Conservation (phyloP, 2,113 vertebrate genomes). For the Archilochus colubris region DNA sequence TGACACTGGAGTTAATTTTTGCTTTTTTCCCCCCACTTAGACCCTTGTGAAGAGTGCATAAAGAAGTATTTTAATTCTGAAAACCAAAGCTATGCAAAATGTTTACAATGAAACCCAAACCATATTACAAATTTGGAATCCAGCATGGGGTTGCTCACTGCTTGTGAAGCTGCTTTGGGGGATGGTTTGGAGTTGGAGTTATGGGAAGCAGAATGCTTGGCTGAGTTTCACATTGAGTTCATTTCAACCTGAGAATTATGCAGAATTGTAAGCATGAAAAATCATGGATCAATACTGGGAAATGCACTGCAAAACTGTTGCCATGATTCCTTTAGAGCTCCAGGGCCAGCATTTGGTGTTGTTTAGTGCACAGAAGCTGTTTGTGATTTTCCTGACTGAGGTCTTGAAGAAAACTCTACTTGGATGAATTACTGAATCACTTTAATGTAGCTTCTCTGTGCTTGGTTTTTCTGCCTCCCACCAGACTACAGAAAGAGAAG, state of each 20-base stretch:
- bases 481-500: not conserved
- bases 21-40: not conserved
- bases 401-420: not conserved
- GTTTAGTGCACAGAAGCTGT: constrained; percentile 32
- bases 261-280: constrained; percentile 29
- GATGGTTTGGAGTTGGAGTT: not conserved
- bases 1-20: not conserved
- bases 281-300: constrained; percentile 34
- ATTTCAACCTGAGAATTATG: constrained; percentile 43
- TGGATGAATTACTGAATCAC: not conserved
- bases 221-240: constrained; percentile 5
- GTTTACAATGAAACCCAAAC: constrained; percentile 29
- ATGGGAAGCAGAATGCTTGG: constrained; percentile 9
- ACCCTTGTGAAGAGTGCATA: not conserved
- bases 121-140: constrained; percentile 14
- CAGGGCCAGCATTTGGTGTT: constrained; percentile 45
- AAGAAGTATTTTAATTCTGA: constrained; percentile 9
- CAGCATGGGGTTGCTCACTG: not conserved
- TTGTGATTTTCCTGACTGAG: constrained; percentile 42
- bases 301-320: constrained; percentile 20
- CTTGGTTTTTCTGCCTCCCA: not conserved
- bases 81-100: not conserved
- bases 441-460: not conserved
- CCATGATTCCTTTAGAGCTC: constrained; percentile 24
- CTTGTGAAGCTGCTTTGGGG: not conserved